phyloP scores from a whole-genome alignment of 2,888 invertebrate species.

The Eupithecia tripunctaria region DNA sequence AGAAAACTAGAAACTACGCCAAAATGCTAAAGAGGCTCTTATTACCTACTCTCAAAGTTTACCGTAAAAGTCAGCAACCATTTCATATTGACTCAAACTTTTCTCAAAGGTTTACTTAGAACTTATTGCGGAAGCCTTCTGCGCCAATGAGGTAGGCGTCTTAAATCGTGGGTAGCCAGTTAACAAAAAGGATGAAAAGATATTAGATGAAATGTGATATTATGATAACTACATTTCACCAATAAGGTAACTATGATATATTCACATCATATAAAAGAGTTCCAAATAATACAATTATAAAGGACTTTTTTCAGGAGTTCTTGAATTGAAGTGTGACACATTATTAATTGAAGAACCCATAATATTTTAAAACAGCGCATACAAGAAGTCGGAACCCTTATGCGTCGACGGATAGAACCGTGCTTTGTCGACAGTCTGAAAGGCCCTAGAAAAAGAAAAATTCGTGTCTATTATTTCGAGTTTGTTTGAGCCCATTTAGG shows the following conservation, averaged over 20 bases:
- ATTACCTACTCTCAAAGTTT: constrained; percentile 10
- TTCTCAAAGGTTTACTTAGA: constrained; percentile 12
- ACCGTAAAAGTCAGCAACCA: constrained; percentile 13
- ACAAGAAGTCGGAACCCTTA: too few species aligned
- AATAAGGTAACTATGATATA: too few species aligned
- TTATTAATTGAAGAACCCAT: background rate
- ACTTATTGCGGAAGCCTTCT: constrained; percentile 5
- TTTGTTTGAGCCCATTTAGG: too few species aligned
- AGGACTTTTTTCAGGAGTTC: too few species aligned
- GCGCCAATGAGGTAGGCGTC: background rate
- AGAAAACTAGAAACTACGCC: background rate
- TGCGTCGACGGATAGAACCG: background rate
- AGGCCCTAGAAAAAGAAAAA: background rate
- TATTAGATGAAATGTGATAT: too few species aligned
- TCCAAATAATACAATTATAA: too few species aligned
- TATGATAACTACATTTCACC: too few species aligned
- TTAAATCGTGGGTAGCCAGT: background rate
- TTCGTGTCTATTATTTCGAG: background rate
- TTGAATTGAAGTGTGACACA: too few species aligned
- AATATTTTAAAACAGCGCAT: background rate
- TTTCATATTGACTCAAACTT: constrained; percentile 21
- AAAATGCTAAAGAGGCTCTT: constrained; percentile 10
- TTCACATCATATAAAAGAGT: too few species aligned
- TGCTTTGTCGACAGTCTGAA: background rate
- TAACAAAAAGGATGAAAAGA: background rate